Evolutionary conservation across 92 coral and sea anemone species (phyloP).

Genomic region (Palythoa caribaeorum): DNA sequence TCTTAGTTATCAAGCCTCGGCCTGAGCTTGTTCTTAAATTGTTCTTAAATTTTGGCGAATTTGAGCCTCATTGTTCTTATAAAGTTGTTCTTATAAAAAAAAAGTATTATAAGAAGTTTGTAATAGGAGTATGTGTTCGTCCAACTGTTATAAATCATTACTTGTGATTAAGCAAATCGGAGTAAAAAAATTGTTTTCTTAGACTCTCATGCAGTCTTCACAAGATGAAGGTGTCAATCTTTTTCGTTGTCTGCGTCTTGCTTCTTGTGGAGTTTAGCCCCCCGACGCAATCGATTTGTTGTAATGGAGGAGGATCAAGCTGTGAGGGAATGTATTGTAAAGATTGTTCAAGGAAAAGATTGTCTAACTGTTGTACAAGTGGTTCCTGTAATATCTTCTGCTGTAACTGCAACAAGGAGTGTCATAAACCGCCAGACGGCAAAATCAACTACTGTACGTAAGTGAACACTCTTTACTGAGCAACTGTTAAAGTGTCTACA

Average conservation of each 20-base stretch:
- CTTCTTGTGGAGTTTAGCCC: not conserved
- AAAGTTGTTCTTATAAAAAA: too few relatives aligned
- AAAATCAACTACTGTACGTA: conserved; percentile 19
- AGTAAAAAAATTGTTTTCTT: not conserved
- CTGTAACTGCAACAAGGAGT: conserved; percentile 30
- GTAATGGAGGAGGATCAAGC: not conserved
- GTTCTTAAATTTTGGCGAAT: too few relatives aligned
- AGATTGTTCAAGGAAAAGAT: conserved; percentile 7
- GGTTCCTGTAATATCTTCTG: conserved; percentile 28
- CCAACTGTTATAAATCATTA: too few relatives aligned
- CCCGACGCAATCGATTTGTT: conserved; percentile 6
- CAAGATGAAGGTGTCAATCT: not conserved
- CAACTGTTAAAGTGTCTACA: not conserved
- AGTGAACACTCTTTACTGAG: not conserved
- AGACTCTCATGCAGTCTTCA: not conserved
- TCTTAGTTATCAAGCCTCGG: too few relatives aligned
- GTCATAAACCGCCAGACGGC: conserved; percentile 16
- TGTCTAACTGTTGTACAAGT: conserved; percentile 13
- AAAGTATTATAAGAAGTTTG: too few relatives aligned
- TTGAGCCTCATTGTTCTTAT: too few relatives aligned
- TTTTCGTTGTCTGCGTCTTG: not conserved
- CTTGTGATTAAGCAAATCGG: too few relatives aligned
- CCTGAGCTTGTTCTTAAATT: too few relatives aligned
- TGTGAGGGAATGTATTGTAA: conserved; percentile 27
- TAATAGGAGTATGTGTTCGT: too few relatives aligned